Conservation (phyloP, 2,797 vertebrate species). For the Micrastur ruficollis region DNA sequence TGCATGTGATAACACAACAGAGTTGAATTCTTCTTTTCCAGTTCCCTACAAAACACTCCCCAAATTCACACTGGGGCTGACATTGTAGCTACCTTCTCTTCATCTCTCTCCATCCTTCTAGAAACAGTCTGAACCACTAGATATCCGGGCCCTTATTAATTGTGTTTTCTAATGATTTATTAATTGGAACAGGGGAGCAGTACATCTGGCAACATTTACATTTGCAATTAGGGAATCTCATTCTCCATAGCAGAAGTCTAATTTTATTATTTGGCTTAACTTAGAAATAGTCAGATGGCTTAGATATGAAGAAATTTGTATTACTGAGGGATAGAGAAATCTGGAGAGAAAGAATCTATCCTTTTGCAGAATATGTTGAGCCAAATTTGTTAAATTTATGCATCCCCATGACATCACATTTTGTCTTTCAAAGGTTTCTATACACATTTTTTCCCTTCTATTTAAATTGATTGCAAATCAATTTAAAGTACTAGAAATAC, state of each 20-base stretch:
- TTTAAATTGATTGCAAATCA: neutral
- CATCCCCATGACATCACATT: neutral
- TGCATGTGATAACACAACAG: neutral
- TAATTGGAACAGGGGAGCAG: constrained; percentile 68
- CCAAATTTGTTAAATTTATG: neutral
- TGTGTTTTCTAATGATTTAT: constrained; percentile 75
- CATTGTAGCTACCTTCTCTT: neutral
- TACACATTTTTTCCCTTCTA: neutral
- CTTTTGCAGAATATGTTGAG: neutral
- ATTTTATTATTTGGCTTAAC: constrained; percentile 60
- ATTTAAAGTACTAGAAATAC: neutral
- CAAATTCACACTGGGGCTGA: neutral
- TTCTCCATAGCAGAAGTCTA: constrained; percentile 27
- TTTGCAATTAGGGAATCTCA: constrained; percentile 65
- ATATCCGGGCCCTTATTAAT: constrained; percentile 59
- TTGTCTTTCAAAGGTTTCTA: neutral
- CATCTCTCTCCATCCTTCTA: neutral
- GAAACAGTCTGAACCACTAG: constrained; percentile 25
- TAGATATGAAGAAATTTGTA: constrained; percentile 11
- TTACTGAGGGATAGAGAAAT: neutral
- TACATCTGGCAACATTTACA: constrained; percentile 76
- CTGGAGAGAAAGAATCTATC: neutral
- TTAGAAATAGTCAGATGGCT: constrained; percentile 44
- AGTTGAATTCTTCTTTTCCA: neutral
- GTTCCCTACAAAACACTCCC: neutral